Evolutionary conservation across 2,888 invertebrate genomes (phyloP).

Genomic region (Iphiclides podalirius): DNA sequence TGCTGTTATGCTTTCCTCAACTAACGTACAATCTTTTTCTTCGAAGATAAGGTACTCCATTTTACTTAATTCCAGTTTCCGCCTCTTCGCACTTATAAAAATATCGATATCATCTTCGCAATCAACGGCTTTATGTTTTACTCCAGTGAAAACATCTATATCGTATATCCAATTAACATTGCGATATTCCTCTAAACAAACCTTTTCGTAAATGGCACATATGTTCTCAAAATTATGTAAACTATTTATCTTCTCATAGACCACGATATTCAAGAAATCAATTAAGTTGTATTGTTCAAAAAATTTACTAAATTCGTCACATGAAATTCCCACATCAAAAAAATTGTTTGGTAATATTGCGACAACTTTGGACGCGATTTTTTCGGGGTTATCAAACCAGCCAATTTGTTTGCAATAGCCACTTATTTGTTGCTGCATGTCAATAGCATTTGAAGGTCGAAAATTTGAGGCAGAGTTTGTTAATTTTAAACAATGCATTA

Average conservation of each 20-base stretch:
- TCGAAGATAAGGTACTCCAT: slow-evolving; percentile 63
- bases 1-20: slow-evolving; percentile 56
- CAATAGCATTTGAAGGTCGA: slow-evolving; percentile 58
- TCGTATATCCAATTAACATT: slow-evolving; percentile 82
- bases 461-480: slow-evolving; percentile 67
- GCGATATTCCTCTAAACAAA: slow-evolving; percentile 73
- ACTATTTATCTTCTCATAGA: slow-evolving; percentile 75
- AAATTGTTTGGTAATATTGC: slow-evolving; percentile 61
- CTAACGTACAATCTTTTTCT: slow-evolving; percentile 59
- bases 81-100: slow-evolving; percentile 59
- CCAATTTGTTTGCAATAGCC: slow-evolving; percentile 75
- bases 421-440: slow-evolving; percentile 68
- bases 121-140: slow-evolving; percentile 60
- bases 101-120: slow-evolving; percentile 60
- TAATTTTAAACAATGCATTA: slow-evolving; percentile 79
- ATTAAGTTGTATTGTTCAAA: slow-evolving; percentile 73
- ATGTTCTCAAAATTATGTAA: slow-evolving; percentile 64
- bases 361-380: slow-evolving; percentile 73
- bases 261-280: slow-evolving; percentile 76
- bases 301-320: slow-evolving; percentile 54
- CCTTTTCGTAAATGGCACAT: slow-evolving; percentile 80
- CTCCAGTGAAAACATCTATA: slow-evolving; percentile 44
- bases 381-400: slow-evolving; percentile 67
- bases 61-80: slow-evolving; percentile 56
- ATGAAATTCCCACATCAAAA: slow-evolving; percentile 54